Percentiles rank a stretch among this genome's conserved stretches.
Conservation (phyloP, 2,888 invertebrate genomes). For the Osmoderma eremita region DNA sequence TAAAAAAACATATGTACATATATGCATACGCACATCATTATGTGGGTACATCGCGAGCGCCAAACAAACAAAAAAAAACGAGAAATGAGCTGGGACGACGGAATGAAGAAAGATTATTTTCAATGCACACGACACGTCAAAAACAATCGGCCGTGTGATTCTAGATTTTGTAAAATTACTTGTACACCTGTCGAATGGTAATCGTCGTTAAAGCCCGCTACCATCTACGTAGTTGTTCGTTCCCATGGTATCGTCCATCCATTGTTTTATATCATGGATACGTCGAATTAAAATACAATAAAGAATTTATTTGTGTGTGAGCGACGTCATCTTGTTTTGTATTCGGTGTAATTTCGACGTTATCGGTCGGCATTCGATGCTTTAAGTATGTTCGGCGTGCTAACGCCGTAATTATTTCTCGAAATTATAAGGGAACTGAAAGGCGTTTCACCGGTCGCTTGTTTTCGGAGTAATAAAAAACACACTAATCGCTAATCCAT, state of each 20-base stretch:
- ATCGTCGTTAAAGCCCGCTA: conserved; percentile 18
- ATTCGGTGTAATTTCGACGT: conserved; percentile 31
- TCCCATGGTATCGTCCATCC: conserved; percentile 30
- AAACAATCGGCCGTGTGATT: conserved; percentile 34
- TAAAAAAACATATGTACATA: conserved; percentile 18
- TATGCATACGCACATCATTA: neutral
- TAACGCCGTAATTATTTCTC: conserved; percentile 29
- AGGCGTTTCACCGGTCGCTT: conserved; percentile 27
- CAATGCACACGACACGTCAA: conserved; percentile 21
- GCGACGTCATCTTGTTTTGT: conserved; percentile 34
- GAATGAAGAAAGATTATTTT: conserved; percentile 17
- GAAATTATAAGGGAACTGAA: conserved; percentile 31
- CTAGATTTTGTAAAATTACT: conserved; percentile 41
- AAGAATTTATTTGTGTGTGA: conserved; percentile 35
- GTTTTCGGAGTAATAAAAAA: conserved; percentile 27
- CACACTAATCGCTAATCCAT: conserved; percentile 28
- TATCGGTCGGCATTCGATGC: conserved; percentile 25
- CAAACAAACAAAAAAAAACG: neutral
- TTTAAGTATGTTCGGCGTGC: conserved; percentile 36
- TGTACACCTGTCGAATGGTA: conserved; percentile 41
- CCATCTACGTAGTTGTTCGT: neutral
- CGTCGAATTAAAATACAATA: conserved; percentile 37
- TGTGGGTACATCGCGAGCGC: neutral
- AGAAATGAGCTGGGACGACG: neutral
- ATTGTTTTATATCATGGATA: conserved; percentile 23